Evolutionary conservation across 2,888 invertebrate genomes (phyloP).

Genomic region (Abrostola tripartita): DNA sequence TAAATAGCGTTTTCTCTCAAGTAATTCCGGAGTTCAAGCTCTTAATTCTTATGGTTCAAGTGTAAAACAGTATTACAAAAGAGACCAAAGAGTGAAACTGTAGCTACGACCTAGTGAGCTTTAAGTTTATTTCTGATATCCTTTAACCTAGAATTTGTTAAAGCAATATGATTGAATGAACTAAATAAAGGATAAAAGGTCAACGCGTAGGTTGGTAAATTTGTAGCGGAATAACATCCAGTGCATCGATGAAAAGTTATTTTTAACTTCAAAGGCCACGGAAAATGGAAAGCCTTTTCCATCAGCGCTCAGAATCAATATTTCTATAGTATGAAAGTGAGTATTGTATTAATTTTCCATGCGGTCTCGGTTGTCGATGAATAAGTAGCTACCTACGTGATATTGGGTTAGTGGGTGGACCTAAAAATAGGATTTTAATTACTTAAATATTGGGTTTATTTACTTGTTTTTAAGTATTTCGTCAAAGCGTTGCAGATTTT

Average conservation of each 20-base stretch:
- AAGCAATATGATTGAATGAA: constrained; percentile 10
- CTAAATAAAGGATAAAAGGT: constrained; percentile 23
- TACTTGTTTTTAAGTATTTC: too few relatives aligned
- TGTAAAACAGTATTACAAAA: neutral
- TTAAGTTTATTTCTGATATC: constrained; percentile 16
- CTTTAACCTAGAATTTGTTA: constrained; percentile 8
- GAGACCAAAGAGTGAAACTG: neutral
- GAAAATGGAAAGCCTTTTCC: constrained; percentile 8
- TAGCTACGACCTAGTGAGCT: neutral
- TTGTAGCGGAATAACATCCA: neutral
- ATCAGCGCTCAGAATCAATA: neutral
- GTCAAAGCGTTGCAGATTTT: too few relatives aligned
- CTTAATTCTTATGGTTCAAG: neutral
- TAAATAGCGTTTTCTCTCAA: too few relatives aligned
- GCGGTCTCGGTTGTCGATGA: too few relatives aligned
- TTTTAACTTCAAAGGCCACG: constrained; percentile 30
- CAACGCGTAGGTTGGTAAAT: constrained; percentile 24
- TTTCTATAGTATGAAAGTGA: too few relatives aligned
- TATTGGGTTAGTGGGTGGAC: too few relatives aligned
- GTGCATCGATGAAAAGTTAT: constrained; percentile 30
- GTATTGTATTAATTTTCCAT: too few relatives aligned
- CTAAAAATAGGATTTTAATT: too few relatives aligned
- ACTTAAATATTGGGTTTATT: too few relatives aligned
- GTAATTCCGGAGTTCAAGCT: too few relatives aligned
- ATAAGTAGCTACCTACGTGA: too few relatives aligned